phyloP scores from a whole-genome alignment of 2,888 invertebrate genomes.

The Electrophaes corylata region DNA sequence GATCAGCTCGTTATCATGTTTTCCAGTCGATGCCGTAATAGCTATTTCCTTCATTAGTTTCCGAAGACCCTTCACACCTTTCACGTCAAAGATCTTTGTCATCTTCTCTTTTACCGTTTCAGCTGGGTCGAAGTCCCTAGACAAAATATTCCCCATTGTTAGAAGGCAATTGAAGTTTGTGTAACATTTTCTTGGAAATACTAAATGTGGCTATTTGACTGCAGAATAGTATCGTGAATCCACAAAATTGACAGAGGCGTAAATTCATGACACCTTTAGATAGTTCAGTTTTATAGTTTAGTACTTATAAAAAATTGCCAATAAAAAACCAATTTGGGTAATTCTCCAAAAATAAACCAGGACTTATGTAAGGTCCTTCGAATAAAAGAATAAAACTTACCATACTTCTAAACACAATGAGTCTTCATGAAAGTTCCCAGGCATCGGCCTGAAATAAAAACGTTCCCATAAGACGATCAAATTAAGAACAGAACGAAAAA shows the following conservation, averaged over 20 bases:
- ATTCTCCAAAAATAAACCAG: no score
- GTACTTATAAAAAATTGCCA: no score
- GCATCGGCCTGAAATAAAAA: constrained; percentile 86
- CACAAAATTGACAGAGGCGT: no score
- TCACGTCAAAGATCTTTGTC: constrained; percentile 92
- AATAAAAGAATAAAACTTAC: constrained; percentile 67
- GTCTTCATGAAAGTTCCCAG: constrained; percentile 89
- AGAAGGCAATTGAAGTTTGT: background rate
- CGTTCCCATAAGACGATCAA: no score
- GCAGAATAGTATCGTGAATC: no score
- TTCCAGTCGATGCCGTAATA: constrained; percentile 97
- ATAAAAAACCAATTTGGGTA: no score
- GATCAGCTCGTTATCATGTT: constrained; percentile 97
- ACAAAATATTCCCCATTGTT: constrained; percentile 34
- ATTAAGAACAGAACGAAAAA: no score
- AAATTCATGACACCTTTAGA: no score
- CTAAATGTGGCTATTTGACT: no score
- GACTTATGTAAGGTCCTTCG: background rate
- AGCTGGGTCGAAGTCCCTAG: constrained; percentile 94
- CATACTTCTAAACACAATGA: constrained; percentile 92
- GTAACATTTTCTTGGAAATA: no score
- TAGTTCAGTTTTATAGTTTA: no score
- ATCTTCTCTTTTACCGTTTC: constrained; percentile 95
- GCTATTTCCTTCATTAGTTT: constrained; percentile 95
- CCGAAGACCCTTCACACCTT: constrained; percentile 92